Evolutionary conservation across 2,797 vertebrate species (phyloP).

Genomic region (Dryobates pubescens): DNA sequence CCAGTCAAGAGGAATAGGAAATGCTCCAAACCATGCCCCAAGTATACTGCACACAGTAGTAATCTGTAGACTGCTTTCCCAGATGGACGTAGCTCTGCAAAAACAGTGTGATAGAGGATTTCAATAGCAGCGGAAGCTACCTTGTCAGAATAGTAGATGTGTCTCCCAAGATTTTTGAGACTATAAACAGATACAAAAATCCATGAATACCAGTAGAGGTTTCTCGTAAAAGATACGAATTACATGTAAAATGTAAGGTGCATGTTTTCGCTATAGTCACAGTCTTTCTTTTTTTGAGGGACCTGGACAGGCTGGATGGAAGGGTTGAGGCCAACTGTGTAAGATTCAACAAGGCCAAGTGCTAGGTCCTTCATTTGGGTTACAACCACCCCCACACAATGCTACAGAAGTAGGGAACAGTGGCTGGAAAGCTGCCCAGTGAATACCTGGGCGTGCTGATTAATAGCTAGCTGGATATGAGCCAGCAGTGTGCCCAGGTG

Average conservation of each 20-base stretch:
- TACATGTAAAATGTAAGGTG: not conserved
- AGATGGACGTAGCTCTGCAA: constrained; percentile 90
- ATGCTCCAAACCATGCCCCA: constrained; percentile 94
- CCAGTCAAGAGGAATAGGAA: constrained; percentile 89
- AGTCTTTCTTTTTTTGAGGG: not conserved
- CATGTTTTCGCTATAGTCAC: not conserved
- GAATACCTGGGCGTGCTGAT: no score
- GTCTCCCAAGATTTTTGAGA: not conserved
- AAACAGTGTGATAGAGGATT: not conserved
- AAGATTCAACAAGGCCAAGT: no score
- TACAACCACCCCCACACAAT: no score
- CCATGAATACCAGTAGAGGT: not conserved
- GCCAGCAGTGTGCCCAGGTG: no score
- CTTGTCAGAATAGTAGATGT: not conserved
- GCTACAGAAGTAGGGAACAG: no score
- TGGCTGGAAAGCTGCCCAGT: no score
- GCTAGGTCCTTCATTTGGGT: no score
- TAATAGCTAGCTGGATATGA: no score
- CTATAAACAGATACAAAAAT: not conserved
- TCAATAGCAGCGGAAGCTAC: not conserved
- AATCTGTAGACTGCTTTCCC: constrained; percentile 95
- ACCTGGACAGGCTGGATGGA: no score
- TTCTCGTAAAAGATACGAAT: not conserved
- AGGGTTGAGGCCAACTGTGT: no score
- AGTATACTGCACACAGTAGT: constrained; percentile 87